Evolutionary conservation across 2,797 vertebrate species (phyloP).

Genomic region (Lutjanus argentimaculatus): DNA sequence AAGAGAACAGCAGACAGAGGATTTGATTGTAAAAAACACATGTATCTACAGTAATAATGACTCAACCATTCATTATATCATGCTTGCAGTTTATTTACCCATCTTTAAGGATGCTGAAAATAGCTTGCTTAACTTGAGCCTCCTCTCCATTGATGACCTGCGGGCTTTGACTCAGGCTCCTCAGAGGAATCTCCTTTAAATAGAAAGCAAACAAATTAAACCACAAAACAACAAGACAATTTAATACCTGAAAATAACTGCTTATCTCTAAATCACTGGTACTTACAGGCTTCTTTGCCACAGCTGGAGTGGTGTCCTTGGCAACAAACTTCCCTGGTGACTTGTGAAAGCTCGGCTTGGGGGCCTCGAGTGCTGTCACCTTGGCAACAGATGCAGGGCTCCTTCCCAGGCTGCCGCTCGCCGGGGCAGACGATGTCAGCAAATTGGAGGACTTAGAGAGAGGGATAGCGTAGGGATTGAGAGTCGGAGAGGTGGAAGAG

Average conservation of each 20-base stretch:
- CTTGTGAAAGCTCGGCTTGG: constrained; percentile 66
- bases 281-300: constrained; percentile 85
- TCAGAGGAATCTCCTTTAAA: constrained; percentile 89
- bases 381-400: constrained; percentile 72
- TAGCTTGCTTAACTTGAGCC: constrained; percentile 81
- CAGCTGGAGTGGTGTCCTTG: constrained; percentile 72
- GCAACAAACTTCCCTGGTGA: constrained; percentile 73
- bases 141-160: constrained; percentile 77
- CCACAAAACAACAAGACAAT: constrained; percentile 15
- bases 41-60: neutral
- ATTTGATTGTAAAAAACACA: constrained; percentile 4
- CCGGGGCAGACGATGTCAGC: constrained; percentile 41
- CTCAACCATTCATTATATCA: neutral
- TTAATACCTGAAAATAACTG: constrained; percentile 4
- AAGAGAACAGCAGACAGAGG: constrained; percentile 20
- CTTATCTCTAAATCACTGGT: neutral
- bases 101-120: constrained; percentile 88
- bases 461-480: constrained; percentile 75
- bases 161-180: constrained; percentile 82
- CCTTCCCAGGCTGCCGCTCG: constrained; percentile 65
- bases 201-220: constrained; percentile 8
- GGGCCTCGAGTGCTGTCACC: constrained; percentile 65
- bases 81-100: constrained; percentile 81
- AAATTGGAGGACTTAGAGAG: constrained; percentile 52
- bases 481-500: constrained; percentile 55